phyloP scores from a whole-genome alignment of 2,888 invertebrate species.

The Timema podura region DNA sequence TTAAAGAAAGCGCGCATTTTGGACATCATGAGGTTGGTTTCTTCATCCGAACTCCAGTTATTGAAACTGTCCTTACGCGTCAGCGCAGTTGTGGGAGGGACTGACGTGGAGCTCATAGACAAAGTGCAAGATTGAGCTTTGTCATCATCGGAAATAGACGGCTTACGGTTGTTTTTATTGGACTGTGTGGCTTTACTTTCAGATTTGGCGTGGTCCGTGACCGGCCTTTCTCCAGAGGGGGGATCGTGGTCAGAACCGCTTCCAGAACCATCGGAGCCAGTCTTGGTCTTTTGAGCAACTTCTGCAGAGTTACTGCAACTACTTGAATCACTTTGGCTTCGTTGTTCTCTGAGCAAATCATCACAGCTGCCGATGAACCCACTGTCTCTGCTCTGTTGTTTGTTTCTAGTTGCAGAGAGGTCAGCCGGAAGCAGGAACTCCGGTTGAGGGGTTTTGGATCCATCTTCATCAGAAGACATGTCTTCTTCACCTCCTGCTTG shows the following conservation, averaged over 20 bases:
- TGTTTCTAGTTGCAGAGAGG: conserved; percentile 51
- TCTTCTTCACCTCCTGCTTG: conserved; percentile 47
- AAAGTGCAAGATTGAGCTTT: conserved; percentile 37
- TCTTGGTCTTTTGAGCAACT: background rate
- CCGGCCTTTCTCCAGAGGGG: background rate
- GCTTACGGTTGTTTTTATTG: background rate
- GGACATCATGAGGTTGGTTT: conserved; percentile 92
- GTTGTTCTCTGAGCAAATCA: conserved; percentile 67
- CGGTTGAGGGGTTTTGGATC: conserved; percentile 64
- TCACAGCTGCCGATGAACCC: conserved; percentile 87
- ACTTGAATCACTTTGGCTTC: conserved; percentile 19
- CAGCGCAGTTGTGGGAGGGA: conserved; percentile 55
- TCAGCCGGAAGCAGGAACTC: conserved; percentile 50
- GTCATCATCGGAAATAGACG: background rate
- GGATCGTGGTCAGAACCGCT: background rate
- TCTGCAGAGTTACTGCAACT: conserved; percentile 17
- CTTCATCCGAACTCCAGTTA: conserved; percentile 92
- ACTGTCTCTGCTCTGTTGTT: conserved; percentile 81
- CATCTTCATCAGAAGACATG: conserved; percentile 51
- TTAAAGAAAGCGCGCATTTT: conserved; percentile 92
- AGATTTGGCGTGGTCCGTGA: background rate
- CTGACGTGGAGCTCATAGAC: conserved; percentile 47
- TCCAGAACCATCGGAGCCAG: conserved; percentile 5
- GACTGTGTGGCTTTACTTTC: conserved; percentile 18
- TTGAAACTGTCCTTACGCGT: conserved; percentile 86